Evolutionary conservation across 2,888 invertebrate species (phyloP), one percentile per base, ranked within the genome.

Genomic region (Diabrotica balteata): DNA sequence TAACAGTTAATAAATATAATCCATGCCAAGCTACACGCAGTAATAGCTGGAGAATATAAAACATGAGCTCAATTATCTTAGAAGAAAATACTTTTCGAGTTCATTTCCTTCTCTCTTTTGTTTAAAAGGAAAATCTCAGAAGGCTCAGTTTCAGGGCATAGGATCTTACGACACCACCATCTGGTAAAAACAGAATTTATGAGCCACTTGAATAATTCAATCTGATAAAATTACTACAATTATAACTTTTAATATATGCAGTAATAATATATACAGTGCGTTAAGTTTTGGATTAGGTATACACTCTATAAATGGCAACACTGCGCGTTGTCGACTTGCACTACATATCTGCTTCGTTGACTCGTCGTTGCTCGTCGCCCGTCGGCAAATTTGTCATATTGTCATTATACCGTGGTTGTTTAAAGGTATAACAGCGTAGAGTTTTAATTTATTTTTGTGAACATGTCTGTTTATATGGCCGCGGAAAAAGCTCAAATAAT

Each of bases 121-220:
- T 47, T 59, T 59, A 11, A 17, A 44, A 44, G 8, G 8, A 11
- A 51, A 59, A 51, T 50, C 42, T 43, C 32, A 10, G 9, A 44
- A 59, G 44, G n/a, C 55, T 55, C n/a, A 42, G 17, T 50, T 50
- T 8, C n/a, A 47, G 17, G 6, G 10, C 50, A 59, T 8, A 11
- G 44, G 50, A 59, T 59, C 51, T 50, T 59, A 51, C 59, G 59
- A 59, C 59, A 59, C 42, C 43, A 44, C 50, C 59, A 59, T 44
- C 59, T 59, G 51, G 59, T 17, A 59, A 51, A 44, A 59, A 51
- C 51, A 11, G 51, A 59, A 59, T 59, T 50, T 59, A 59, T 59
- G 45, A 22, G 50, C 10, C 44, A 43, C 44, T 50, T 43, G 50
- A 51, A 59, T 50, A 59, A 59, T 51, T 51, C 43, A 51, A 59